Evolutionary conservation across 2,888 invertebrate genomes (phyloP), one percentile per base, ranked within the genome.

Genomic region (Chrysomela aeneicollis): DNA sequence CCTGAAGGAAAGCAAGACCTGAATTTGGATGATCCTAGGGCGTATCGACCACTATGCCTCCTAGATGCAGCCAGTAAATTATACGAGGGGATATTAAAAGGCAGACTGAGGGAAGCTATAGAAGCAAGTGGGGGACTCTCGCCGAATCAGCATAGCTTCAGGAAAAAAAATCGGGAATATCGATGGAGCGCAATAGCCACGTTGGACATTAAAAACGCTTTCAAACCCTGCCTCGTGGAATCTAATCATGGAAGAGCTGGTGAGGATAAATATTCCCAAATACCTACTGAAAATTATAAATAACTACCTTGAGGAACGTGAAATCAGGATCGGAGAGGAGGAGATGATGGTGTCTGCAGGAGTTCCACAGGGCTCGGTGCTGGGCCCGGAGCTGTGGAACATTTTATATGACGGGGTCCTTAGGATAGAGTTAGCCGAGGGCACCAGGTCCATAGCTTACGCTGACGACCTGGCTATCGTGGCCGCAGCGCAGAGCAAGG

Each of bases 321-420:
- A n/a, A n/a, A n/a, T 26, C 3, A 26, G 4, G 26, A 6, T 26
- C 4, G 26, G 26, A 5, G 26, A 26, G 26, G 26, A 26, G 4
- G 6, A 26, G 4, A 3, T 26, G 26, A 6, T 5, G 4, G 6
- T 26, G 26, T 5, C 26, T 3, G 4, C 3, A 1, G 69, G 69
- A 3, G 60, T 66, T 12, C 63, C 60, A 22, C 66, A 66, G 54
- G 63, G 66, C 3, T 66, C 62, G 0, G 47, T 71, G 5, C 54
- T 71, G 4, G 69, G 67, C 0, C 69, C 71, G 2, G n/a, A 47
- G 1, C 47, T 71, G n/a, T 69, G 69, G 71, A 69, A 71, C 15
- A 49, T 62, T 8, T 42, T 59, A 18, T 66, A 59, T 35, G 60
- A 68, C 17, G 62, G 61, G 1, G 51, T 67, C 0, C 61, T 69